Evolutionary conservation across 2,888 invertebrate genomes (phyloP), one percentile per base, ranked within the genome.

Genomic region (Cheilosia variabilis): DNA sequence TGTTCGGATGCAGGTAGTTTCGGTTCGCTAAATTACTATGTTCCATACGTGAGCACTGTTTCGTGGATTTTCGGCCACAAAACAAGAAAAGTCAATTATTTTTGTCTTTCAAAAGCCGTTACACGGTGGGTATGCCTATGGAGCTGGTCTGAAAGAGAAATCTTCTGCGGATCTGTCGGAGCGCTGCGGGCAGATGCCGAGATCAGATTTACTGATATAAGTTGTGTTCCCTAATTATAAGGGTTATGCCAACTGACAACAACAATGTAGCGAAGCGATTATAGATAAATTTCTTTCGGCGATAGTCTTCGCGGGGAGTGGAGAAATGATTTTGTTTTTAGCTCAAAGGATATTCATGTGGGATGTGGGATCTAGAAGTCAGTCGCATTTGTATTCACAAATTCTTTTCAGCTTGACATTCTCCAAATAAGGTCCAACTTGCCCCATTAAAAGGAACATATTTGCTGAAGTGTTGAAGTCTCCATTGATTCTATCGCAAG

Each of bases 61-160:
- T 73, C 57, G 69, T 60, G 52, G 69, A 27, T 66, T 83, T 84
- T 79, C 65, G 41, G 65, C 63, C 34, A 41, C 27, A 24, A 71
- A 80, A 79, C 84, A 79, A 84, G 79, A 80, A 80, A 80, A 84
- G 84, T 84, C 84, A 84, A 84, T 84, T 84, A 84, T 79, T 69
- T 79, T 52, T 77, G 68, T 50, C 62, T 57, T 57, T 55, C 15
- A 43, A 50, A 41, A 52, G 71, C 19, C 50, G 65, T 72, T 37
- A 24, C 15, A n/a, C 7, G 1, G 4, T 45, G 45, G 15, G 45
- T 43, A 6, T 37, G 13, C 13, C 9, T 55, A 13, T 24, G 52
- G 10, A 43, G 31, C 10, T 22, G 31, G 37, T 66, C 55, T 1
- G 57, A 55, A 77, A 77, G 77, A 77, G 77, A 77, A 77, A 77